Percentiles rank a stretch among this genome's conserved stretches.
These are phyloP conservation scores for Darevskia mixta DNA, from an alignment of 2,797 vertebrate genomes.

Conservation along the genomic window DNA sequence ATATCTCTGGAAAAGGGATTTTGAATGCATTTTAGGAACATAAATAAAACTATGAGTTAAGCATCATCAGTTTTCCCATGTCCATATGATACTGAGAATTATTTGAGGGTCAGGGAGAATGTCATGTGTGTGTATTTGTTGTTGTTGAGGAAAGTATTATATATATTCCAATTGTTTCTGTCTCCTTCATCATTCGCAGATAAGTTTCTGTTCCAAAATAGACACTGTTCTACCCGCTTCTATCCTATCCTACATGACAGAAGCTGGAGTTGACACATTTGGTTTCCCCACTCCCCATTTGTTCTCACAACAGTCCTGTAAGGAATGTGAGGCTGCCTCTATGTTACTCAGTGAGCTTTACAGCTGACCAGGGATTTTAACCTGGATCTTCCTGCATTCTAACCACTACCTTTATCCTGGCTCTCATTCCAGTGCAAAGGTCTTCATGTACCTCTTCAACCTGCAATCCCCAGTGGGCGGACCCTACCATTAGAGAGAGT, in stretches of 20 bases:
- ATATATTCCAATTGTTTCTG: not conserved
- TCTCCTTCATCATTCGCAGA: too few relatives aligned
- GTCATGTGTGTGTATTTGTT: not conserved
- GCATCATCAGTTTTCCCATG: not conserved
- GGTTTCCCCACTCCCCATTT: not conserved
- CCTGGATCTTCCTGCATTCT: not conserved
- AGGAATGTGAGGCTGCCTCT: not conserved
- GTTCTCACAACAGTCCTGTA: not conserved
- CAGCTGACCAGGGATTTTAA: not conserved
- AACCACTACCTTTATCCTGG: not conserved
- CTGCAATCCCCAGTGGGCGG: not conserved
- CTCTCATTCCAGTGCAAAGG: not conserved
- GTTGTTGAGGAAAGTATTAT: not conserved
- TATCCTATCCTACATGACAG: not conserved
- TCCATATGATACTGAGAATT: not conserved
- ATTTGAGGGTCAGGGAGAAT: not conserved
- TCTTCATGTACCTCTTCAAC: not conserved
- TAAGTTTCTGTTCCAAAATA: not conserved
- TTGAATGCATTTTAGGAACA: not conserved
- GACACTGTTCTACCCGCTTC: not conserved
- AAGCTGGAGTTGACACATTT: not conserved
- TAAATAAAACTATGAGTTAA: slow-evolving; percentile 8
- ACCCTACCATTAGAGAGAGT: too few relatives aligned
- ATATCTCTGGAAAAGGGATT: slow-evolving; percentile 1
- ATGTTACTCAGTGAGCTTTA: not conserved